These are phyloP conservation scores for Kobus ellipsiprymnus DNA, from an alignment of 2,113 vertebrate species.

Conservation along the genomic window DNA sequence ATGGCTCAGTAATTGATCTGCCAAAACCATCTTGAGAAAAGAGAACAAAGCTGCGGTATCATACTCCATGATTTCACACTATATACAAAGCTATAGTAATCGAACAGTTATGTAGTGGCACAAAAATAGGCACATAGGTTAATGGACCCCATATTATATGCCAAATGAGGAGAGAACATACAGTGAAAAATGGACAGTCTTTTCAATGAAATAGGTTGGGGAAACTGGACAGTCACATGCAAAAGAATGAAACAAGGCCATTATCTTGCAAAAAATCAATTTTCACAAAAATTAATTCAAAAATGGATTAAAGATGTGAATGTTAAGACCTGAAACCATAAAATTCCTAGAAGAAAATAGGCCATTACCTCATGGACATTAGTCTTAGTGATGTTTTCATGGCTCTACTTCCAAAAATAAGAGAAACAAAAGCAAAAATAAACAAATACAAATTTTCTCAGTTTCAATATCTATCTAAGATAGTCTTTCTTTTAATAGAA, in stretches of 20 bases:
- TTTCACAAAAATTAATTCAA: not conserved
- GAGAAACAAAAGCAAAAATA: not conserved
- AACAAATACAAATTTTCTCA: not conserved
- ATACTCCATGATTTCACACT: not conserved
- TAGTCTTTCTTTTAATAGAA: constrained; percentile 9
- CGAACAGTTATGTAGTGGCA: not conserved
- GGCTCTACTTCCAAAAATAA: not conserved
- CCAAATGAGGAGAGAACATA: not conserved
- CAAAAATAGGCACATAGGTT: not conserved
- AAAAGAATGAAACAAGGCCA: not conserved
- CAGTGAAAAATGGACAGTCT: not conserved
- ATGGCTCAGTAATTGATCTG: not conserved
- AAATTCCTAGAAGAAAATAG: not conserved
- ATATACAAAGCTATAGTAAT: not conserved
- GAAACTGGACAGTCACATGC: not conserved
- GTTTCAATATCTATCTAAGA: not conserved
- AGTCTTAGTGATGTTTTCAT: not conserved
- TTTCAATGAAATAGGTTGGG: not conserved
- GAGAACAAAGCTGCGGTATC: not conserved
- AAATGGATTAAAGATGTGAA: not conserved
- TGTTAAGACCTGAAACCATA: not conserved
- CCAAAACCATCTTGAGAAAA: not conserved
- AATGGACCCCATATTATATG: not conserved
- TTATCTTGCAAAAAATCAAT: not conserved
- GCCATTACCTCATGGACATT: not conserved